phyloP scores from a whole-genome alignment of 2,113 vertebrate species.

The Ahaetulla prasina region DNA sequence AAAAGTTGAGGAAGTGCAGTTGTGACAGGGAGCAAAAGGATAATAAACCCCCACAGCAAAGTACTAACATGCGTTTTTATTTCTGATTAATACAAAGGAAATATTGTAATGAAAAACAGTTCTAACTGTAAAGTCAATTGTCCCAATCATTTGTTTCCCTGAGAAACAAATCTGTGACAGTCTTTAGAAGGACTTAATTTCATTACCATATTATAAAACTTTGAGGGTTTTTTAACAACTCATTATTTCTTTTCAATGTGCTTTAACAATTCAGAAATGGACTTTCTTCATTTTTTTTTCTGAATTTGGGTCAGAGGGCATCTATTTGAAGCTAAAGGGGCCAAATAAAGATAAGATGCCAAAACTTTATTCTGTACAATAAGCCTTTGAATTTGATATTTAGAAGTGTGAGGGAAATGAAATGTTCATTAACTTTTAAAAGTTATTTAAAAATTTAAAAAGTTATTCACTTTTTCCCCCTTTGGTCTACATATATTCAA shows the following conservation, averaged over 20 bases:
- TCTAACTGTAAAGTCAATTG: conserved; percentile 46
- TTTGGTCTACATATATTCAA: neutral
- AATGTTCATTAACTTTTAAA: neutral
- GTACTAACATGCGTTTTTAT: conserved; percentile 55
- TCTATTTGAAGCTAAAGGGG: neutral
- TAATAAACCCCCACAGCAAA: conserved; percentile 38
- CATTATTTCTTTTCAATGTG: conserved; percentile 56
- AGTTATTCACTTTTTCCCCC: no score
- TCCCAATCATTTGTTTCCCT: conserved; percentile 46
- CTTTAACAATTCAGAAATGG: conserved; percentile 46
- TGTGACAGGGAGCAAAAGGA: conserved; percentile 39
- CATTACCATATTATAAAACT: conserved; percentile 63
- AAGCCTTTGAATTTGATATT: neutral
- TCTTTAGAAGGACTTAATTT: conserved; percentile 53
- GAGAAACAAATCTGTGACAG: conserved; percentile 30
- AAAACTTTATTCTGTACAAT: neutral
- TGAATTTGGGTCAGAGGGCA: neutral
- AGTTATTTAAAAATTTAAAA: no score
- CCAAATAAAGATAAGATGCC: neutral
- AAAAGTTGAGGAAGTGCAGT: conserved; percentile 29
- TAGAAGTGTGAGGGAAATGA: neutral
- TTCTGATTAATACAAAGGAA: conserved; percentile 37
- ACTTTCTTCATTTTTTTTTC: neutral
- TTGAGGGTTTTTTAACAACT: conserved; percentile 51
- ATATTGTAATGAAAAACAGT: conserved; percentile 29